phyloP scores from a whole-genome alignment of 2,113 vertebrate genomes.

The Sigmodon hispidus region DNA sequence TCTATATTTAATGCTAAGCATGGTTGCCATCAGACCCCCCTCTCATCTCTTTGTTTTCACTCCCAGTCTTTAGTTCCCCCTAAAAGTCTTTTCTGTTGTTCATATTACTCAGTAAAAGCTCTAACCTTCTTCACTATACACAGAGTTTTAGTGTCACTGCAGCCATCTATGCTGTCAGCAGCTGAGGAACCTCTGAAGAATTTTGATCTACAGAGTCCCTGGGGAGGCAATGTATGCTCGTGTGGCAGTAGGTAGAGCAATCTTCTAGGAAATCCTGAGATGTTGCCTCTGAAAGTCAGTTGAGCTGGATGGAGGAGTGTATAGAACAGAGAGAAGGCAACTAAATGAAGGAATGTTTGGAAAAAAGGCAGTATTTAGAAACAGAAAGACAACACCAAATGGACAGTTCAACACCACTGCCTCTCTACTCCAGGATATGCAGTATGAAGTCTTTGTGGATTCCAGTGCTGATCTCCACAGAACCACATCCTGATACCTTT shows the following conservation, averaged over 20 bases:
- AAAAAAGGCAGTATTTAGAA: background rate
- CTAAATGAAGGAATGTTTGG: background rate
- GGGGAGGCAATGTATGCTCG: background rate
- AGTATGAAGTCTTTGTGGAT: fast-evolving
- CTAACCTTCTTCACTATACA: fast-evolving
- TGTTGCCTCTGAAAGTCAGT: background rate
- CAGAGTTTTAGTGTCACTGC: fast-evolving
- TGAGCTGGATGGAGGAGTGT: background rate
- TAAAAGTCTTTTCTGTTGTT: no score
- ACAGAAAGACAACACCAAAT: fast-evolving
- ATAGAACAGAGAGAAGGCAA: background rate
- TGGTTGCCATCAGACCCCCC: no score
- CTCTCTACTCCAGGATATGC: background rate
- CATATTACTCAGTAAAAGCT: background rate
- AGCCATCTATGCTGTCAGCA: background rate
- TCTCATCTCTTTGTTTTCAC: fast-evolving
- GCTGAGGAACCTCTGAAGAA: background rate
- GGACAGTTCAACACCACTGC: background rate
- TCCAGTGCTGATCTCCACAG: no score
- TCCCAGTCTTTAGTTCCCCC: background rate
- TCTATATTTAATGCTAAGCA: background rate
- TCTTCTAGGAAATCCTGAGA: background rate
- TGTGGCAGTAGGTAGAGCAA: no score
- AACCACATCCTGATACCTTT: fast-evolving
- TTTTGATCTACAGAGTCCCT: fast-evolving